Percentiles rank a stretch among this genome's conserved stretches.
Conservation (phyloP, 1,140 invertebrate species). For the Gyrodactylus salaris region DNA sequence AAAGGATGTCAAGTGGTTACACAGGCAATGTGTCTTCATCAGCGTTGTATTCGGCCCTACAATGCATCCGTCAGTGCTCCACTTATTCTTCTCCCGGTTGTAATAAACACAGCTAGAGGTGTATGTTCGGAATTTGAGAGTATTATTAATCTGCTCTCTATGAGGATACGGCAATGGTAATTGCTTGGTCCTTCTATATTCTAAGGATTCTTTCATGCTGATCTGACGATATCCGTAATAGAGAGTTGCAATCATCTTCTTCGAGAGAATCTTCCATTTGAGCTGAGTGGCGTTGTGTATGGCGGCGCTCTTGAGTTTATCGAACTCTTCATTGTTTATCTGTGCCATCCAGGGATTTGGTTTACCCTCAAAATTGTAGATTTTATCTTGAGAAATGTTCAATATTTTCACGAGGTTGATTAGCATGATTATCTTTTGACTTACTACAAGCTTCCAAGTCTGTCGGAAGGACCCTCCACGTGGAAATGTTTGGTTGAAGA, state of each 20-base stretch:
- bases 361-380: not conserved
- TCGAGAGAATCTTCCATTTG: not conserved
- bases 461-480: not conserved
- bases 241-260: not conserved
- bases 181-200: not conserved
- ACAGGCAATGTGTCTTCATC: conserved; percentile 12
- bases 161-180: not conserved
- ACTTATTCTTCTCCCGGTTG: not conserved
- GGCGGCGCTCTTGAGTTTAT: not conserved
- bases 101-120: not conserved
- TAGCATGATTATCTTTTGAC: no score
- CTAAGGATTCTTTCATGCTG: not conserved
- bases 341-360: not conserved
- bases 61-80: not conserved
- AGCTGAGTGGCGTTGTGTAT: not conserved
- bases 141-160: not conserved
- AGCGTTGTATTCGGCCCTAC: conserved; percentile 10
- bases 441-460: not conserved
- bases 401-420: not conserved
- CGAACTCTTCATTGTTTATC: not conserved
- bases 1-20: conserved; percentile 19
- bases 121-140: not conserved
- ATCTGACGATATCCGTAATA: not conserved
- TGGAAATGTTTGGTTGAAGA: not conserved
- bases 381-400: not conserved